Evolutionary conservation across 1,140 invertebrate genomes (phyloP).

Genomic region (Drosophila ohnishii): DNA sequence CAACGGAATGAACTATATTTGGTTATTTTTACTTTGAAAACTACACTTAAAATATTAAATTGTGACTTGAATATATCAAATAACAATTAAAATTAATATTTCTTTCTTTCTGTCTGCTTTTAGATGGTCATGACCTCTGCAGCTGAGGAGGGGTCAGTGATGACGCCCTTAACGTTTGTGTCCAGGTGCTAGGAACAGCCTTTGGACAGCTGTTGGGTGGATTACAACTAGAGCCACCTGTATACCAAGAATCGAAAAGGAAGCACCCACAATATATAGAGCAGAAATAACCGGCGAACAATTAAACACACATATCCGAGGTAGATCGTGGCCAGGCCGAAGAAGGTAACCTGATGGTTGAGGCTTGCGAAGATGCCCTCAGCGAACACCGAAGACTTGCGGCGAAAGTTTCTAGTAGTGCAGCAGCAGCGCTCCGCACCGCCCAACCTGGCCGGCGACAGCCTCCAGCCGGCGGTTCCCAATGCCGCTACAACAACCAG

Average conservation of each 20-base stretch:
- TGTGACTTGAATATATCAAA: too few relatives aligned
- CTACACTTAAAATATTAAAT: neutral
- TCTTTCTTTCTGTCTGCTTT: neutral
- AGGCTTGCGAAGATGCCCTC: slow-evolving; percentile 77
- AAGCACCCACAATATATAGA: neutral
- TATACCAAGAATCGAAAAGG: neutral
- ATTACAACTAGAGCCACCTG: neutral
- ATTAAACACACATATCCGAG: slow-evolving; percentile 28
- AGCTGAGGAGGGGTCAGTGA: slow-evolving; percentile 28
- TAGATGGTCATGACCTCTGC: slow-evolving; percentile 38
- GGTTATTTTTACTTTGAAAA: neutral
- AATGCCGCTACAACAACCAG: slow-evolving; percentile 26
- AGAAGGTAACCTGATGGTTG: slow-evolving; percentile 72
- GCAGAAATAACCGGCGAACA: neutral
- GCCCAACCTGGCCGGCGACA: slow-evolving; percentile 62
- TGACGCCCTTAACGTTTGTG: slow-evolving; percentile 10
- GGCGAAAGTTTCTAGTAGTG: slow-evolving; percentile 82
- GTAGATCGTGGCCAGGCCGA: slow-evolving; percentile 33
- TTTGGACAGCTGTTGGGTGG: neutral
- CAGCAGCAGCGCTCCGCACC: slow-evolving; percentile 79
- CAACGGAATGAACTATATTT: neutral
- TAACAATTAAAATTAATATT: neutral
- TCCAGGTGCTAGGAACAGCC: slow-evolving; percentile 23
- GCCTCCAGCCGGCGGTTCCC: slow-evolving; percentile 12
- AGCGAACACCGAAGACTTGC: slow-evolving; percentile 81